Evolutionary conservation across 2,888 invertebrate genomes (phyloP).

Genomic region (Hypselothyrea guttata): DNA sequence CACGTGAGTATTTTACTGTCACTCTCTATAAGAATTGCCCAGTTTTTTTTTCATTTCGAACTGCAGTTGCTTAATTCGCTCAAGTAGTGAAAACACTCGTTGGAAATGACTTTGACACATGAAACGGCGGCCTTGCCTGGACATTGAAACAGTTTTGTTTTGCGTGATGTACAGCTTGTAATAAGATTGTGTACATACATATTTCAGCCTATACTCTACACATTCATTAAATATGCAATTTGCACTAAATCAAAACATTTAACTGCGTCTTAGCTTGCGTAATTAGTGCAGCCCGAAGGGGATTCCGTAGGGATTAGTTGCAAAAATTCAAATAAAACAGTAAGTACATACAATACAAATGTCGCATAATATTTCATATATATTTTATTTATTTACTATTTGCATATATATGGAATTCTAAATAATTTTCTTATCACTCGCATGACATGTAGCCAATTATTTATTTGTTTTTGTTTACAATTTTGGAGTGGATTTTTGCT

Average conservation of each 20-base stretch:
- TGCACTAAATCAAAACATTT: slow-evolving; percentile 51
- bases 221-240: slow-evolving; percentile 1
- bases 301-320: slow-evolving; percentile 10
- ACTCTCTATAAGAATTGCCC: slow-evolving; percentile 26
- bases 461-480: slow-evolving; percentile 59
- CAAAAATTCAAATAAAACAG: neutral
- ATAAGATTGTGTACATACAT: slow-evolving; percentile 3
- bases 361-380: slow-evolving; percentile 7
- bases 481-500: slow-evolving; percentile 51
- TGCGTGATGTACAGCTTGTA: neutral
- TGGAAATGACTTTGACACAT: slow-evolving; percentile 47
- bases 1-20: slow-evolving; percentile 30
- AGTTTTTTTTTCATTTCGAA: neutral
- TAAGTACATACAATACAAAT: neutral
- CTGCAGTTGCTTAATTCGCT: slow-evolving; percentile 52
- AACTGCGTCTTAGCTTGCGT: slow-evolving; percentile 71
- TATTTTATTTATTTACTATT: slow-evolving; percentile 2
- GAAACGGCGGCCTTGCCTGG: slow-evolving; percentile 51
- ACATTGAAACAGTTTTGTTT: slow-evolving; percentile 36
- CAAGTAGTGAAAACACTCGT: slow-evolving; percentile 59
- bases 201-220: neutral
- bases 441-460: slow-evolving; percentile 48
- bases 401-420: slow-evolving; percentile 1
- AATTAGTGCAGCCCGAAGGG: slow-evolving; percentile 36
- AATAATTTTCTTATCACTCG: slow-evolving; percentile 50